Base-by-base conservation (phyloP, 2,113 vertebrate genomes). In the Semicossyphus pulcher region DNA sequence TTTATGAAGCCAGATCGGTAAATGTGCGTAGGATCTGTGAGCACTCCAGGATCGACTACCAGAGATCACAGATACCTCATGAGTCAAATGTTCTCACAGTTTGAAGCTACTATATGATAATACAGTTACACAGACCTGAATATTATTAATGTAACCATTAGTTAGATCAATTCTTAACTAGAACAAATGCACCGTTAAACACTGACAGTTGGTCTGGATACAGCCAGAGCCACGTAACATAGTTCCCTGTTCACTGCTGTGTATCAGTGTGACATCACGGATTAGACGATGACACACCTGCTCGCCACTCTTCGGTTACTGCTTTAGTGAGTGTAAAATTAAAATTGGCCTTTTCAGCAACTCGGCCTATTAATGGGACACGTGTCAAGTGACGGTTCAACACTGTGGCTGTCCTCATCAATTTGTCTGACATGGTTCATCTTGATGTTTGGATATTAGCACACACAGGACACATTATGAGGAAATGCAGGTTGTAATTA, bases 141-240 rank as follows among this genome's bases (percentile, higher is more conserved):
- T 3, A 37, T 31, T 72, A 29, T 48, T 45, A 57, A 53, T 42
- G 47, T 62, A 23, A n/a, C 31, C 32, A 52, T 69, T 52, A 64
- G 21, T 28, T 25, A 44, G 2, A 25, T 31, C 12, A 34, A 45
- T 71, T 66, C 34, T 21, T 67, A 36, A 63, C 45, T 52, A 31
- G 9, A 56, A 41, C n/a, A 62, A 62, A 59, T 23, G 20, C 52
- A 25, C 39, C 44, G 59, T 74, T 60, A 64, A 70, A 34, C 58
- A 36, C 36, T 14, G 31, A 37, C 12, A 44, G 31, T 2, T 2
- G 2, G n/a, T 44, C 62, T 63, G 63, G 62, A 56, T 51, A 20
- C 67, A 57, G 61, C 79, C 54, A 57, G 42, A 82, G 47, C 52
- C 44, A 68, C 44, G 72, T 72, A 58, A 42, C 29, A 45, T 37